Evolutionary conservation across 1,140 invertebrate genomes (phyloP).

Genomic region (Metopolophium dirhodum): DNA sequence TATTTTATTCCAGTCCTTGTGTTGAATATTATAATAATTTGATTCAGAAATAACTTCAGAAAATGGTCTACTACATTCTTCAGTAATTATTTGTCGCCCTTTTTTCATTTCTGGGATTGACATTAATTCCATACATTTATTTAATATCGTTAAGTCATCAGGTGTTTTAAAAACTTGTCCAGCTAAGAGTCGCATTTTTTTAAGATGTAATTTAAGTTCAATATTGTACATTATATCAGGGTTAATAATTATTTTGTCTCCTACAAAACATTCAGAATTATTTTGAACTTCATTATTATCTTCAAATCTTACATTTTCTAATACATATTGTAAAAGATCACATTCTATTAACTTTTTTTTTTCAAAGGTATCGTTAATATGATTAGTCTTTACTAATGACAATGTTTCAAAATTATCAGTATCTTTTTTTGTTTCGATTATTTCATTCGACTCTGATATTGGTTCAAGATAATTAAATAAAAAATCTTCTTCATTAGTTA

Average conservation of each 20-base stretch:
- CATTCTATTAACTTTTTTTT: too few species aligned
- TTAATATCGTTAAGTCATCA: not conserved
- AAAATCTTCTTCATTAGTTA: too few species aligned
- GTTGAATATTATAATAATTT: not conserved
- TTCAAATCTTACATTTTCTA: not conserved
- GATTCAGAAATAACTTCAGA: not conserved
- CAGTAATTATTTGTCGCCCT: not conserved
- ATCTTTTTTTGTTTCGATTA: not conserved
- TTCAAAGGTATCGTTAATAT: not conserved
- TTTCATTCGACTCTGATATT: not conserved
- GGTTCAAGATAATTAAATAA: too few species aligned
- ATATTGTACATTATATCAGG: slow-evolving; percentile 48
- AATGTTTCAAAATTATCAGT: not conserved
- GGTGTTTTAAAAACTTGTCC: not conserved
- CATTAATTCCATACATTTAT: slow-evolving; percentile 29
- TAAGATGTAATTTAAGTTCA: slow-evolving; percentile 30
- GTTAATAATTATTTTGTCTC: not conserved
- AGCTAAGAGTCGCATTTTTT: not conserved
- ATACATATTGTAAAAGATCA: not conserved
- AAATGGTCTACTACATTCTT: not conserved
- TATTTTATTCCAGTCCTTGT: slow-evolving; percentile 4
- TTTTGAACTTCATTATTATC: not conserved
- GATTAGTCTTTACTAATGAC: too few species aligned
- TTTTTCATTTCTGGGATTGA: slow-evolving; percentile 6
- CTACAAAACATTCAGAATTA: not conserved